Percentiles rank a stretch among this genome's conserved stretches.
Conservation (phyloP, 2,113 vertebrate species). For the Takifugu bimaculatus region DNA sequence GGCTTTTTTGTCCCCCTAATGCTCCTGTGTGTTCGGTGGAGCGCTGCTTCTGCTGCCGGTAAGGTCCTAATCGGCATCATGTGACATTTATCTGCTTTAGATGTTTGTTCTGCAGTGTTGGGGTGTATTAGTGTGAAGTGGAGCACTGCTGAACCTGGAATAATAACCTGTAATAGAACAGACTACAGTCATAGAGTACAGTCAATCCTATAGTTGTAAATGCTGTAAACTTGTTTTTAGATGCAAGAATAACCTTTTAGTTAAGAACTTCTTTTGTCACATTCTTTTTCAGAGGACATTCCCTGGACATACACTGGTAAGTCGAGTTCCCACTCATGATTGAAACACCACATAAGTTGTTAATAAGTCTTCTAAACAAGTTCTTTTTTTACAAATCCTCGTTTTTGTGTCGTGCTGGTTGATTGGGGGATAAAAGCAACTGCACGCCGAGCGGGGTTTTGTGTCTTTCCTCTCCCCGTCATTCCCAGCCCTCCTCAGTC, state of each 20-base stretch:
- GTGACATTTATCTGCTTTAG: conserved; percentile 18
- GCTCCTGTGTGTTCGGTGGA: conserved; percentile 46
- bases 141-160: not conserved
- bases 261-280: conserved; percentile 14
- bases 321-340: conserved; percentile 6
- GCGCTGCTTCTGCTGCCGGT: conserved; percentile 48
- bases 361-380: too few species aligned
- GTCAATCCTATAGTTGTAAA: too few species aligned
- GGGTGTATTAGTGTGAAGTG: conserved; percentile 6
- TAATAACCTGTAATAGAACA: not conserved
- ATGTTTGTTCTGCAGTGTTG: conserved; percentile 14
- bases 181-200: not conserved
- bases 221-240: too few species aligned
- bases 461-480: not conserved
- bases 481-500: conserved; percentile 21
- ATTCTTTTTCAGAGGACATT: conserved; percentile 56
- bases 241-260: too few species aligned
- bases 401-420: not conserved
- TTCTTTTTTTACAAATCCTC: not conserved
- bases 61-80: conserved; percentile 41
- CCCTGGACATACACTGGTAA: conserved; percentile 71
- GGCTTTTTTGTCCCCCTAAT: conserved; percentile 50
- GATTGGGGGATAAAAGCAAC: not conserved
- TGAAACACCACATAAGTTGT: too few species aligned
- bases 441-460: conserved; percentile 11